Evolutionary conservation across 2,113 vertebrate genomes (phyloP), one percentile per base, ranked within the genome.

Genomic region (Montifringilla adamsi): DNA sequence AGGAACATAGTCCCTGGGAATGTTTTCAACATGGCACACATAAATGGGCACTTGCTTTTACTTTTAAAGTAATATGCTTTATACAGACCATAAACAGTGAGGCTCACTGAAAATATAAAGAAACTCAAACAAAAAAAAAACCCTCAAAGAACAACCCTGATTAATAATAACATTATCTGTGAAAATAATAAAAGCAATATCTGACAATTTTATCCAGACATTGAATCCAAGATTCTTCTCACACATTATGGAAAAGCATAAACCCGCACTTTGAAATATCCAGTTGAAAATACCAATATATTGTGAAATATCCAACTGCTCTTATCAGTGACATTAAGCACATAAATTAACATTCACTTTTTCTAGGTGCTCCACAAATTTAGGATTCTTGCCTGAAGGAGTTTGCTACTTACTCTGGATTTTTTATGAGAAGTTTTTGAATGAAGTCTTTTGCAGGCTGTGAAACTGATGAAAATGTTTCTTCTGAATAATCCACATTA

Each of bases 401-500:
- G 27, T 82, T 43, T 68, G 55, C 28, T 96, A 99, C 99, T 99
- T 97, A 99, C 99, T 99, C 98, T 44, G 99, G 99, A 22, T 98
- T 98, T 98, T 99, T 99, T 76, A 98, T 98, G 79, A 99, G 98
- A 96, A 99, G 98, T 78, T 98, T 98, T 74, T 98, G 98, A 97
- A 99, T 98, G 96, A 99, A 99, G 97, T 99, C 98, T 90, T 98
- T 98, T 22, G 99, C 98, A 82, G 99, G 97, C 77, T 99, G 98
- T 22, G 99, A 99, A 94, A 99, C 98, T 15, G 98, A 98, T 64
- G 98, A 98, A 97, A 99, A 99, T 6, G 94, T 93, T 92, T 99
- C 99, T 77, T 97, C 98, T 94, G 99, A 99, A 97, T 98, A 99
- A 98, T 99, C 99, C 97, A 99, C 99, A 3, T 99, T 99, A 93